These are phyloP conservation scores for Protobothrops mucrosquamatus DNA, from an alignment of 2,113 vertebrate species.

Conservation along the genomic window DNA sequence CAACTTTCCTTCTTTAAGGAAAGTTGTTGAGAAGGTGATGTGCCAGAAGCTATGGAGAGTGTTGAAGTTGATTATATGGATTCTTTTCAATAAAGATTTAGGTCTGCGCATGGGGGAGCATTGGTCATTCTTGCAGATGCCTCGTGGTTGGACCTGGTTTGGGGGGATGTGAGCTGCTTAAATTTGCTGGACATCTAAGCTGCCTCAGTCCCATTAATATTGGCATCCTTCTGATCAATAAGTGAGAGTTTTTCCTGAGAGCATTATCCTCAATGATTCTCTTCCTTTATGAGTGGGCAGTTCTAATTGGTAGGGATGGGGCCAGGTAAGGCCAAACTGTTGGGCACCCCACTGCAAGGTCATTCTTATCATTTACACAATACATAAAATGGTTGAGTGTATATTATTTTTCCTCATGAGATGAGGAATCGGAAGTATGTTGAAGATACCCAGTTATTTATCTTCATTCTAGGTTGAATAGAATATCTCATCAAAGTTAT, in stretches of 20 bases:
- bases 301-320: not conserved
- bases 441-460: not conserved
- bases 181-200: not conserved
- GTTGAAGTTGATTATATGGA: not conserved
- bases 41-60: not conserved
- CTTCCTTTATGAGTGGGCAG: not conserved
- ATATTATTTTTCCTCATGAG: not conserved
- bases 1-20: not conserved
- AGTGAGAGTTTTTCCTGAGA: not conserved
- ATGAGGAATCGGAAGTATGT: not conserved
- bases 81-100: not conserved
- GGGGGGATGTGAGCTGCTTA: not conserved
- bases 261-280: not conserved
- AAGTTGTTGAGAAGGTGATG: not conserved
- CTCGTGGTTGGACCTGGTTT: not conserved
- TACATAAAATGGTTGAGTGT: not conserved
- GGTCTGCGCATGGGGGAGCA: not conserved
- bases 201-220: not conserved
- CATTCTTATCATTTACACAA: not conserved
- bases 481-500: not conserved
- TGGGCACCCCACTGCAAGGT: not conserved
- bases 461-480: not conserved
- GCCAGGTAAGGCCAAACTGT: not conserved
- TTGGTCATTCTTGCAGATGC: not conserved
- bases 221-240: not conserved